Conservation (phyloP, 2,797 vertebrate genomes). For the Mus caroli region DNA sequence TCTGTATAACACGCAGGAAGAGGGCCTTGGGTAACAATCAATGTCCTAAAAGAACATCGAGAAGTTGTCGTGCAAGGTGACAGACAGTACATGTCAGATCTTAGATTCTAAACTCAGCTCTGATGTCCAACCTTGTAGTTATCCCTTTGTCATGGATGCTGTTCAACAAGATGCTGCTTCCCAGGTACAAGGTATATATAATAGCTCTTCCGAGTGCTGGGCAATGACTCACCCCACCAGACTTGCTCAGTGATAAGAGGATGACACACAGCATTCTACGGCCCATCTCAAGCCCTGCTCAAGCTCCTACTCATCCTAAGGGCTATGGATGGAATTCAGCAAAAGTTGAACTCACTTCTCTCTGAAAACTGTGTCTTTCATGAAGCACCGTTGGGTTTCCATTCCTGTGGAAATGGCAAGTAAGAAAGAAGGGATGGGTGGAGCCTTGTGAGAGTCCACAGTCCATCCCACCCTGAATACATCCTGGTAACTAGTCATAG, state of each 20-base stretch:
- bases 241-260: background rate
- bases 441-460: background rate
- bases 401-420: background rate
- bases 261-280: background rate
- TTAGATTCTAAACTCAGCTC: background rate
- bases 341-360: background rate
- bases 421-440: background rate
- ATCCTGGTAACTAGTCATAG: constrained; percentile 49
- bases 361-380: background rate
- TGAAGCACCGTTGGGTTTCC: background rate
- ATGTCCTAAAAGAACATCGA: background rate
- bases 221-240: background rate
- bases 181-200: background rate
- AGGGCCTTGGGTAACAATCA: background rate
- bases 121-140: background rate
- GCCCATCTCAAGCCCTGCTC: background rate
- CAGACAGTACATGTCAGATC: background rate
- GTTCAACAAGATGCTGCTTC: background rate
- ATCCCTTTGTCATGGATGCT: background rate
- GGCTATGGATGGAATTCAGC: background rate
- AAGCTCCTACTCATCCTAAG: background rate
- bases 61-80: background rate
- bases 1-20: background rate
- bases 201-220: background rate
- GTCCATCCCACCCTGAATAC: background rate